Evolutionary conservation across 2,888 invertebrate genomes (phyloP).

Genomic region (Exephanes ischioxanthus): DNA sequence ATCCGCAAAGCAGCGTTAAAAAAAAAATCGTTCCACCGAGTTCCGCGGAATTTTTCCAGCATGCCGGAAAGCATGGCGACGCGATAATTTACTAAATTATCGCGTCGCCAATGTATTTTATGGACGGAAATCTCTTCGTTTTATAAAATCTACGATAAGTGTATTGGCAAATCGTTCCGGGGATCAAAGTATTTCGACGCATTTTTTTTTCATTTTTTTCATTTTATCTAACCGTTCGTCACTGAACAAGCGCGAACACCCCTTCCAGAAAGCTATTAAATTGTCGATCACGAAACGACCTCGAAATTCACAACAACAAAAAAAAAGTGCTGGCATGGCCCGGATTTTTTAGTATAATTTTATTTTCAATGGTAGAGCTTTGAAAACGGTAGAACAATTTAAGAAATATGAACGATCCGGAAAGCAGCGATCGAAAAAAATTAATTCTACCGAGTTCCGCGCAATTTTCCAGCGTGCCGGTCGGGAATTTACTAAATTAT

Average conservation of each 20-base stretch:
- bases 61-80: no score
- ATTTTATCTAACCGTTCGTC: neutral
- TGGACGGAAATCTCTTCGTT: neutral
- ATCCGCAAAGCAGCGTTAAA: neutral
- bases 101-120: neutral
- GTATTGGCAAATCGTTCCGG: slow-evolving; percentile 9
- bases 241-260: neutral
- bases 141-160: slow-evolving; percentile 33
- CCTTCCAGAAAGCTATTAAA: neutral
- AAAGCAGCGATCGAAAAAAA: neutral
- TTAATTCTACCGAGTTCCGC: neutral
- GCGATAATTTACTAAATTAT: neutral
- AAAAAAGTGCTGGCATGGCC: neutral
- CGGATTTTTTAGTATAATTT: no score
- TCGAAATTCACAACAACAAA: neutral
- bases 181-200: slow-evolving; percentile 38
- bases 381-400: no score
- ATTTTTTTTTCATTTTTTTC: neutral
- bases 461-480: neutral
- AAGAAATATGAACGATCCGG: no score
- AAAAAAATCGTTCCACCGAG: no score
- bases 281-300: neutral
- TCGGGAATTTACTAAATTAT: neutral
- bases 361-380: no score
- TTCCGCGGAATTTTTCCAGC: neutral